A percentile compares a stretch with the other conserved stretches of the same genome.
phyloP scores from a whole-genome alignment of 2,113 vertebrate species.

The Panthera uncia region DNA sequence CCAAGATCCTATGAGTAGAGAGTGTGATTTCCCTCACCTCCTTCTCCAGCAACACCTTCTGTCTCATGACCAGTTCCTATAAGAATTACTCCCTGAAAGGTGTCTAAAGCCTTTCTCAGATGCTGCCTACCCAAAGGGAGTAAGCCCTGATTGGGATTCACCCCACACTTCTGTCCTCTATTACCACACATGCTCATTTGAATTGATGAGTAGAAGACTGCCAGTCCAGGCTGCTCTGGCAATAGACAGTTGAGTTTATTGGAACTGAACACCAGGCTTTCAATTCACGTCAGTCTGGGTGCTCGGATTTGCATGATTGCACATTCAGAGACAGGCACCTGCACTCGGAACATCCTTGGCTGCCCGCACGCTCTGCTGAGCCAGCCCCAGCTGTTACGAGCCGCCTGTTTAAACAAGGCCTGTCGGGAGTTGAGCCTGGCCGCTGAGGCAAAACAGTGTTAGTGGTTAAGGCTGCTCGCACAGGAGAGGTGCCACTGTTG shows the following conservation, averaged over 20 bases:
- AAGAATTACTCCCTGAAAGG: neutral
- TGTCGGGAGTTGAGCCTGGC: conserved; percentile 15
- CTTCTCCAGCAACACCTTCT: neutral
- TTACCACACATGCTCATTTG: conserved; percentile 49
- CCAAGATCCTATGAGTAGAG: neutral
- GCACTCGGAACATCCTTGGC: conserved; percentile 36
- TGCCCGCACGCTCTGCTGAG: neutral
- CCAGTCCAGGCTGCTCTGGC: conserved; percentile 34
- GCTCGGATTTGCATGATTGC: conserved; percentile 72
- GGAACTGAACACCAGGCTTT: conserved; percentile 67
- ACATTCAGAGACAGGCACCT: conserved; percentile 73
- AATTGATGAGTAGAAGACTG: conserved; percentile 59
- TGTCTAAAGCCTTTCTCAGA: conserved; percentile 27
- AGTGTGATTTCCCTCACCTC: neutral
- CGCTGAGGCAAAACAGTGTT: neutral
- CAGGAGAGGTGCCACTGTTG: neutral
- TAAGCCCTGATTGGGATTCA: conserved; percentile 51
- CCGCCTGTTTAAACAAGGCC: conserved; percentile 66
- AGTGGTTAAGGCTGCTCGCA: neutral
- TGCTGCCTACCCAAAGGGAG: neutral
- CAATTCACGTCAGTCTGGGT: conserved; percentile 53
- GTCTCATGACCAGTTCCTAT: neutral
- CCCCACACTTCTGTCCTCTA: conserved; percentile 28
- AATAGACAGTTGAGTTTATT: conserved; percentile 73
- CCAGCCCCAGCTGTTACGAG: conserved; percentile 63